Percentiles rank a stretch among this genome's conserved stretches.
phyloP scores from a whole-genome alignment of 2,113 vertebrate species.

The Pollachius pollachius region DNA sequence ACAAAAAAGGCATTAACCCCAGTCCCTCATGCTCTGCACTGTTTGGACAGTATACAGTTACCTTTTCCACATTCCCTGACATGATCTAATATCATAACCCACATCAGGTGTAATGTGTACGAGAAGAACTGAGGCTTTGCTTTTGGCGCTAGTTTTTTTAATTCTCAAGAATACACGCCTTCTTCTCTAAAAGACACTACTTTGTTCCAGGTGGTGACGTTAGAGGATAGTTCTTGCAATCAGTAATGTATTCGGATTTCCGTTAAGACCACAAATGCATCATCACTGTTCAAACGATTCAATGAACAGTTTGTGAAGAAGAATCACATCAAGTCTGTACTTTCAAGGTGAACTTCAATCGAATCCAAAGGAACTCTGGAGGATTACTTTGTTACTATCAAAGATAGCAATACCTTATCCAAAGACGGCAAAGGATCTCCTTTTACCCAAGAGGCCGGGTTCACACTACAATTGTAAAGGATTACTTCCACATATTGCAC shows the following conservation, averaged over 20 bases:
- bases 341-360: constrained; percentile 12
- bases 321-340: too few relatives aligned
- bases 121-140: constrained; percentile 18
- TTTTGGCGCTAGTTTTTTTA: constrained; percentile 14
- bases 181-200: not conserved
- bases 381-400: constrained; percentile 48
- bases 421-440: constrained; percentile 50
- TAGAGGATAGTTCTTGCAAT: too few relatives aligned
- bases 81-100: constrained; percentile 39
- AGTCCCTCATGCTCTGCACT: constrained; percentile 48
- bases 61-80: constrained; percentile 43
- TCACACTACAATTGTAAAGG: constrained; percentile 62
- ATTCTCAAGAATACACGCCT: not conserved
- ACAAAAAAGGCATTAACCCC: constrained; percentile 57
- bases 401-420: constrained; percentile 50
- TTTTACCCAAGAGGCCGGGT: constrained; percentile 56
- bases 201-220: too few relatives aligned
- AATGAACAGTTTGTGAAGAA: too few relatives aligned
- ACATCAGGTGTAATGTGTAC: constrained; percentile 41
- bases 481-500: constrained; percentile 34
- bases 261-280: too few relatives aligned
- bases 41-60: constrained; percentile 54
- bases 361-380: constrained; percentile 73
- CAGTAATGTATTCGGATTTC: too few relatives aligned
- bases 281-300: too few relatives aligned